Percentiles rank a stretch among this genome's conserved stretches.
Conservation (phyloP, 2,113 vertebrate genomes). For the Dicentrarchus labrax region DNA sequence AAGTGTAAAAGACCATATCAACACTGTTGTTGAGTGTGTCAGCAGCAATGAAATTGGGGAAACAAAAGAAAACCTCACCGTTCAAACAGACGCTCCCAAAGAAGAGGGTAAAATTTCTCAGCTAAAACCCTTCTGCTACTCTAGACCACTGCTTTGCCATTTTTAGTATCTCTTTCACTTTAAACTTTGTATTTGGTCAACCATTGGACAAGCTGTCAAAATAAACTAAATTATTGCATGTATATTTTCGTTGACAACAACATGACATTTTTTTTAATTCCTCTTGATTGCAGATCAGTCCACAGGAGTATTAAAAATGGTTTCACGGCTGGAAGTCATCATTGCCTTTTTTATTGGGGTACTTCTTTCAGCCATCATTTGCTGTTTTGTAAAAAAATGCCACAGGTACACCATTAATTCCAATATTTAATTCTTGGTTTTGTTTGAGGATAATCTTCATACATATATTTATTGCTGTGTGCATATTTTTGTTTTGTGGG, state of each 20-base stretch:
- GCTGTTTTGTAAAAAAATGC: conserved; percentile 44
- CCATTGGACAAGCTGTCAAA: too few species aligned
- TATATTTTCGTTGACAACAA: not conserved
- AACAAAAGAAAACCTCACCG: not conserved
- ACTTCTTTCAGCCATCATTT: conserved; percentile 46
- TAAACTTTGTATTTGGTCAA: too few species aligned
- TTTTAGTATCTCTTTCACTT: not conserved
- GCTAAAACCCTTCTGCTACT: not conserved
- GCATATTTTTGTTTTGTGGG: not conserved
- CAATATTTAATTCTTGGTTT: accelerated
- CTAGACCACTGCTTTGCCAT: not conserved
- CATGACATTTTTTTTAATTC: not conserved
- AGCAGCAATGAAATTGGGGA: conserved; percentile 29
- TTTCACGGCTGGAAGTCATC: conserved; percentile 9
- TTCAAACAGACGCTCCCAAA: accelerated
- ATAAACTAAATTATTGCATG: not conserved
- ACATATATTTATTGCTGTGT: accelerated
- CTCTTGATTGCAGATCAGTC: not conserved
- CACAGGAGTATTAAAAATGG: accelerated
- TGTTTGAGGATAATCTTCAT: not conserved
- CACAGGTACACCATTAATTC: conserved; percentile 39
- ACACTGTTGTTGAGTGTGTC: conserved; percentile 38
- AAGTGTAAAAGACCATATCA: not conserved
- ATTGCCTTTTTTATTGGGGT: conserved; percentile 65
- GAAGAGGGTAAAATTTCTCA: not conserved